Percentiles rank a stretch among this genome's conserved stretches.
phyloP scores from a whole-genome alignment of 92 coral and sea anemone genomes.

The Porites cylindrica region DNA sequence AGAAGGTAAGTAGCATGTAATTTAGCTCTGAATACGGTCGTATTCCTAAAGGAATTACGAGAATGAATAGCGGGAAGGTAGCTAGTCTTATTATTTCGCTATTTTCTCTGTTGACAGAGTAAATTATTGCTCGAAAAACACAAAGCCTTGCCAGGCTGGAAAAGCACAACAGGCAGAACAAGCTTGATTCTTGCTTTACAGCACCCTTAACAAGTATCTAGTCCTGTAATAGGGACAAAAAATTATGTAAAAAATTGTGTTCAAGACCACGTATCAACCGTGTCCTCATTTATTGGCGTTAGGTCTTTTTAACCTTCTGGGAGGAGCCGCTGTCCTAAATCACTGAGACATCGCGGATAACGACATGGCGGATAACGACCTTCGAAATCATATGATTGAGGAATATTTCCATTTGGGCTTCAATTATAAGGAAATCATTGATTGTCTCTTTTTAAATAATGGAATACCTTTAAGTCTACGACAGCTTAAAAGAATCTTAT shows the following conservation, averaged over 20 bases:
- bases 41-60: conserved; percentile 17
- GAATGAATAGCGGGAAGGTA: conserved; percentile 47
- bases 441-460: conserved; percentile 68
- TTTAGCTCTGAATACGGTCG: background rate
- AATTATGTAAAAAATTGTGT: conserved; percentile 8
- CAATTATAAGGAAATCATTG: conserved; percentile 51
- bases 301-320: conserved; percentile 34
- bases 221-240: conserved; percentile 11
- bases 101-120: conserved; percentile 45
- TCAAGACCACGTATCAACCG: background rate
- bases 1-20: conserved; percentile 7
- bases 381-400: conserved; percentile 51
- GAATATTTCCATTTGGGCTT: conserved; percentile 64
- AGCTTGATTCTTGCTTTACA: conserved; percentile 31
- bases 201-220: conserved; percentile 10
- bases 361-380: conserved; percentile 45
- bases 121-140: conserved; percentile 19
- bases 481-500: conserved; percentile 61
- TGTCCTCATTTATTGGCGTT: conserved; percentile 25
- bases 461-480: conserved; percentile 52
- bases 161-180: conserved; percentile 27
- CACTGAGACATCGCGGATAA: background rate
- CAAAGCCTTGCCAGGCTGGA: conserved; percentile 31
- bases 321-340: conserved; percentile 39
- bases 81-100: conserved; percentile 36